Evolutionary conservation across 2,797 vertebrate genomes (phyloP).

Genomic region (Smutsia temminckii): DNA sequence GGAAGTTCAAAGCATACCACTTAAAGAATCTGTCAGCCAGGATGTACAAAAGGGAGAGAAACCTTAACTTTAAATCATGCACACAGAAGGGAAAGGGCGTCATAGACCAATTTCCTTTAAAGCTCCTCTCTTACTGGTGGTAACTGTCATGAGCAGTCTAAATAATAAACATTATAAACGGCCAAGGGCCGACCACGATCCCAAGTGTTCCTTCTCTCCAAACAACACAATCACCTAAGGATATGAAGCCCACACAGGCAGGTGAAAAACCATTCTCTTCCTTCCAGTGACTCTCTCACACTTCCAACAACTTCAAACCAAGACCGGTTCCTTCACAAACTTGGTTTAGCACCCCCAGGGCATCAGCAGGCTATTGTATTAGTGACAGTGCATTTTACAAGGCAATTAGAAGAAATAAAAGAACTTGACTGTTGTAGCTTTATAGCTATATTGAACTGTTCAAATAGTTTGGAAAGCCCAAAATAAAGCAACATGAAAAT

Average conservation of each 20-base stretch:
- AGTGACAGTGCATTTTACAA: slow-evolving; percentile 6
- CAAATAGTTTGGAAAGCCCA: background rate
- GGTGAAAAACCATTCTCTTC: background rate
- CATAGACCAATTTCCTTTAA: background rate
- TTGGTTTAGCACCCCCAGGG: background rate
- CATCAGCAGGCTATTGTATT: background rate
- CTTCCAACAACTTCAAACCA: background rate
- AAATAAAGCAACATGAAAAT: slow-evolving; percentile 58
- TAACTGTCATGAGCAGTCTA: background rate
- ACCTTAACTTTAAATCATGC: background rate
- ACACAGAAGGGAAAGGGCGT: background rate
- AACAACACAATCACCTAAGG: background rate
- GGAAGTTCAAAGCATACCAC: background rate
- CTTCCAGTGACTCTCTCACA: background rate
- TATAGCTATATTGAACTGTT: background rate
- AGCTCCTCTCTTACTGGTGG: background rate
- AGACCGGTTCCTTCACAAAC: background rate
- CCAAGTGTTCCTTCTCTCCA: background rate
- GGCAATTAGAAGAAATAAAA: slow-evolving; percentile 11
- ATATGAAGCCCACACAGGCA: background rate
- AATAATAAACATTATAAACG: background rate
- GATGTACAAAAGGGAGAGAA: background rate
- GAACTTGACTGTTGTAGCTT: background rate
- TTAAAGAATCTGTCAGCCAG: background rate
- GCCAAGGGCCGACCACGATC: background rate